Base-by-base conservation (phyloP, 2,797 vertebrate genomes). In the Myotis myotis region DNA sequence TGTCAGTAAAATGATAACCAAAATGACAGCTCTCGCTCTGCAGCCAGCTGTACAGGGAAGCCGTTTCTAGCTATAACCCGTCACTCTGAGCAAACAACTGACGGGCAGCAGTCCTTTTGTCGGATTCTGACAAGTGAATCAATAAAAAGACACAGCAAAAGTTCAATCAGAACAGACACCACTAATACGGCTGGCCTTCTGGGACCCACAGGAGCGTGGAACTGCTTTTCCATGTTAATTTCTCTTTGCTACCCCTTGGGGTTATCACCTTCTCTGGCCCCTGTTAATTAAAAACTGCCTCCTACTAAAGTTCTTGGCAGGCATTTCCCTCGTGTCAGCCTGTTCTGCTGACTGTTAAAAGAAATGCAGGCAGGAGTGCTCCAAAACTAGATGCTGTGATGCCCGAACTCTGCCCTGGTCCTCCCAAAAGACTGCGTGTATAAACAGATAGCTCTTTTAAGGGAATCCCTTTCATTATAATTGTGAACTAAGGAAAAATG, bases 201-300 rank as follows among this genome's bases (percentile, higher is more conserved):
- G 98, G 97, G 98, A 98, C 97, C 96, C 96, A 91, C 0, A 3
- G 97, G 97, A 98, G 97, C 51, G 1, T 96, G 97, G 97, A 98
- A 97, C 98, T 97, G 97, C 97, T 98, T 98, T 98, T 98, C 97
- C 97, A 98, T 98, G 98, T 98, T 98, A 98, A 98, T 98, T 98
- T 98, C 97, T 98, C 94, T 91, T 95, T 0, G 0, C 95, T 95
- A 86, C 92, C 97, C 97, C 97, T 96, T 97, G 96, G 95, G 97
- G 97, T 98, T 98, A 98, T 98, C 98, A 98, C 97, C 98, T 98
- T 98, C 97, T 97, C 97, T 98, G 97, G 97, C 98, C 98, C 93
- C 97, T 98, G 98, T 98, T 98, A 98, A 98, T 98, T 98, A 98
- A 98, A 98, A 98, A 98, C 97, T 98, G 98, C 97, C 98, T 98